Evolutionary conservation across 2,888 invertebrate species (phyloP).

Genomic region (Fragum whitleyi): DNA sequence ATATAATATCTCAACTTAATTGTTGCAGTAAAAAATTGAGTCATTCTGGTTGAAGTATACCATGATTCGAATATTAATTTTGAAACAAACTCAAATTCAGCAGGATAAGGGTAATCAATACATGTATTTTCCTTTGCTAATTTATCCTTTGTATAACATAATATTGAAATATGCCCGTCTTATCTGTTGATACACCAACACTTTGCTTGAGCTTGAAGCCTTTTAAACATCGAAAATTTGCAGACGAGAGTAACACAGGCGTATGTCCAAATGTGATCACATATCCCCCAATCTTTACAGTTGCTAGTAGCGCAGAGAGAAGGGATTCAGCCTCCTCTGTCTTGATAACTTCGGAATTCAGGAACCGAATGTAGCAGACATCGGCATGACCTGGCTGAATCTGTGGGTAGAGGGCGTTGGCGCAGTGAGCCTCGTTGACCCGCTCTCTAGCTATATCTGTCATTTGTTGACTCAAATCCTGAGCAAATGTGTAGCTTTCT

Average conservation of each 20-base stretch:
- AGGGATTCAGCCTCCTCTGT: conserved; percentile 67
- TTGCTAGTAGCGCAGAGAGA: conserved; percentile 60
- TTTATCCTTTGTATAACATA: conserved; percentile 59
- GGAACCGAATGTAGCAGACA: conserved; percentile 52
- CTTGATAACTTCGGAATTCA: conserved; percentile 72
- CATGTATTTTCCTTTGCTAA: too few species aligned
- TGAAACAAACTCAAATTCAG: too few species aligned
- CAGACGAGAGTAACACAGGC: conserved; percentile 70
- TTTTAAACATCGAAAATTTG: conserved; percentile 58
- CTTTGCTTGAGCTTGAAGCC: conserved; percentile 61
- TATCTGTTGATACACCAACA: conserved; percentile 62
- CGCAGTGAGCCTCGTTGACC: conserved; percentile 73
- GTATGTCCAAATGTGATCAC: conserved; percentile 74
- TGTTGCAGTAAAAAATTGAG: too few species aligned
- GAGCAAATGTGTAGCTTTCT: conserved; percentile 70
- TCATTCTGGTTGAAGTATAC: too few species aligned
- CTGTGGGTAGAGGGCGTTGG: conserved; percentile 68
- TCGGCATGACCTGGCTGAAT: conserved; percentile 69
- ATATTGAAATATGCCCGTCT: conserved; percentile 70
- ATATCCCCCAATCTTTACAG: conserved; percentile 65
- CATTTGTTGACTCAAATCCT: conserved; percentile 74
- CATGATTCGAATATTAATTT: too few species aligned
- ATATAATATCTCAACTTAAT: too few species aligned
- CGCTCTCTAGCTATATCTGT: conserved; percentile 65
- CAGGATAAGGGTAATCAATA: too few species aligned